Base-by-base conservation (phyloP, 2,888 invertebrate genomes). In the Latrodectus hesperus region DNA sequence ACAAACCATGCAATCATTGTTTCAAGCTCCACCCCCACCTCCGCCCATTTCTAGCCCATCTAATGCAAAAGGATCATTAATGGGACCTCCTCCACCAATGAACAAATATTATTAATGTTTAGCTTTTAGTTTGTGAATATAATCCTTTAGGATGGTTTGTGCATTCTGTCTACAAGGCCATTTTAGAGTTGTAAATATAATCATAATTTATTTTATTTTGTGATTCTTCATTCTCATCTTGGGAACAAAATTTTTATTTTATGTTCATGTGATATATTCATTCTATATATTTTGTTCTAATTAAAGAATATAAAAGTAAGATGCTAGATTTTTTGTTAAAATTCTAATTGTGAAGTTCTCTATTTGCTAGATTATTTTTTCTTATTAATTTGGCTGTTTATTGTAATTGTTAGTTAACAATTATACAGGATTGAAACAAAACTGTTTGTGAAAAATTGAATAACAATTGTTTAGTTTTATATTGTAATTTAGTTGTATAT, bases 61-160 rank as follows among this genome's bases (percentile, higher is more conserved):
- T 6, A 26, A 51, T 38, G 38, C 5, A 4, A 78, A 72, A 10
- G 71, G 65, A 53, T 64, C 85, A 11, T 38, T 86, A 49, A 80
- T 86, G 80, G 80, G 80, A n/a, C 75, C 85, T 8, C 85, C 85
- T 11, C 85, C 85, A 8, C 84, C 65, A 17, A 75, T 79, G 16
- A 79, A 74, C 22, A 77, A 77, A 60, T 79, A 79, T 26, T 85
- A 85, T 67, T 80, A 64, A 71, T 49, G 38, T 38, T 38, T 9
- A 11, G 60, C 12, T 16, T 10, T 60, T 60, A 10, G n/a, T 60
- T 60, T 60, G 38, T 38, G 38, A 38, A 12, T 60, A 60, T 60
- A 60, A 60, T 60, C 6, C 60, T 60, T n/a, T n/a, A 60, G 60
- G n/a, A 16, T 12, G 60, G 60, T 16, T 60, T 60, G n/a, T 60